Percentiles rank a stretch among this genome's conserved stretches.
phyloP scores from a whole-genome alignment of 2,113 vertebrate species.

The Oceanodroma tethys region DNA sequence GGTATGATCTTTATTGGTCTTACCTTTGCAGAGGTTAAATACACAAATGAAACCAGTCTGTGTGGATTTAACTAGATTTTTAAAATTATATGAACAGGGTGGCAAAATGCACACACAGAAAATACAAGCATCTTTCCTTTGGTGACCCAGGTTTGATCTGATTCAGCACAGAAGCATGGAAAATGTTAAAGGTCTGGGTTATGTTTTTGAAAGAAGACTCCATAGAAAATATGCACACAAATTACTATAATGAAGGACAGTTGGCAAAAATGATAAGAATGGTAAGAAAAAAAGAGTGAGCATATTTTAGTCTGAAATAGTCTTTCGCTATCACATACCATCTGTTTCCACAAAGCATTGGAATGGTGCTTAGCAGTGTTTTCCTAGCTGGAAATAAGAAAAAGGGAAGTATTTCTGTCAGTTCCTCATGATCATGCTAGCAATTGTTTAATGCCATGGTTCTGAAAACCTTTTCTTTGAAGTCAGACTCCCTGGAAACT shows the following conservation, averaged over 20 bases:
- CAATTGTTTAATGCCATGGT: not conserved
- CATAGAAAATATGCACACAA: constrained; percentile 40
- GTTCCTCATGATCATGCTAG: constrained; percentile 1
- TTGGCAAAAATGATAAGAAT: constrained; percentile 35
- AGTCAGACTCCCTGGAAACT: not conserved
- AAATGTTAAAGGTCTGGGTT: constrained; percentile 43
- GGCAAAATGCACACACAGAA: constrained; percentile 33
- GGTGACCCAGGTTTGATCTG: constrained; percentile 14
- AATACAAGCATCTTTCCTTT: constrained; percentile 10
- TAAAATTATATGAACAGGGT: constrained; percentile 5
- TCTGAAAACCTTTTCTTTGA: constrained; percentile 15
- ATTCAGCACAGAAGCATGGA: constrained; percentile 43
- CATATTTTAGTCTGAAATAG: constrained; percentile 31
- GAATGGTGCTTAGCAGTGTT: constrained; percentile 13
- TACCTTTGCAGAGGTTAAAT: constrained; percentile 55
- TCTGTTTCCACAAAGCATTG: constrained; percentile 46
- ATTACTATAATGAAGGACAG: constrained; percentile 67
- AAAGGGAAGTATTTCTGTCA: constrained; percentile 40
- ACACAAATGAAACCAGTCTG: constrained; percentile 59
- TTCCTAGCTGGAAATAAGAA: constrained; percentile 43
- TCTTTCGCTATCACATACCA: constrained; percentile 1
- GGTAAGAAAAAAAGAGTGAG: constrained; percentile 16
- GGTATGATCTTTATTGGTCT: constrained; percentile 53
- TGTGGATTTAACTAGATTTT: constrained; percentile 39
- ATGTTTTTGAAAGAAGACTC: constrained; percentile 58